Evolutionary conservation across 2,797 vertebrate species (phyloP).

Genomic region (Dicrostonyx torquatus): DNA sequence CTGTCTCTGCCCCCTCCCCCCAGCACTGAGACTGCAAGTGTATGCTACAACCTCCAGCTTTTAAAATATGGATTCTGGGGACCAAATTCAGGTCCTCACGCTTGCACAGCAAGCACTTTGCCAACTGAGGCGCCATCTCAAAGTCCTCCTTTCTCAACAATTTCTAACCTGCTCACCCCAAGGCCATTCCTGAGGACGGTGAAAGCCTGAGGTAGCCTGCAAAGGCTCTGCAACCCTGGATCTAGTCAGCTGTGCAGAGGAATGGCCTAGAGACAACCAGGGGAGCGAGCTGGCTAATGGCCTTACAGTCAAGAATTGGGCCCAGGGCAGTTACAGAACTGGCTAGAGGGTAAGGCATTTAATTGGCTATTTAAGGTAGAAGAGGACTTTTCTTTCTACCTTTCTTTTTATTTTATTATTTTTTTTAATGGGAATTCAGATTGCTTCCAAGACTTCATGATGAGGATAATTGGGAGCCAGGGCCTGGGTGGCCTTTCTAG

Average conservation of each 20-base stretch:
- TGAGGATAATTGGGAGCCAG: slow-evolving; percentile 34
- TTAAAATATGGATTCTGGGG: not conserved
- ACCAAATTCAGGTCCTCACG: not conserved
- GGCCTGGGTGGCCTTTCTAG: slow-evolving; percentile 11
- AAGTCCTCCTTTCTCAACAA: not conserved
- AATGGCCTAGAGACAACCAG: not conserved
- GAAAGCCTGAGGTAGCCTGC: not conserved
- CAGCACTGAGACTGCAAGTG: not conserved
- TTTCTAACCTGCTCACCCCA: not conserved
- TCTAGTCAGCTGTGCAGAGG: not conserved
- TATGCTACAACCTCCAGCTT: not conserved
- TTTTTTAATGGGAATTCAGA: slow-evolving; percentile 42
- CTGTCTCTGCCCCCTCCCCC: not conserved
- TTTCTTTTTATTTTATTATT: not conserved
- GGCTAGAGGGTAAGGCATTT: slow-evolving; percentile 9
- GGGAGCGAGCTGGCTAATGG: not conserved
- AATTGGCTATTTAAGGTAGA: slow-evolving; percentile 37
- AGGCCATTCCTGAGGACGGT: fast-evolving
- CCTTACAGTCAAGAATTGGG: slow-evolving; percentile 6
- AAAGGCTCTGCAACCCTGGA: not conserved
- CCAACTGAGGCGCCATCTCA: not conserved
- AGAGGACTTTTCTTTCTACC: not conserved
- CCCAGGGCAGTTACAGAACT: not conserved
- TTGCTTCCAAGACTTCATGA: not conserved
- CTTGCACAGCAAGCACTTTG: not conserved